Percentiles rank a stretch among this genome's conserved stretches.
phyloP scores from a whole-genome alignment of 2,113 vertebrate species.

The Entelurus aequoreus region DNA sequence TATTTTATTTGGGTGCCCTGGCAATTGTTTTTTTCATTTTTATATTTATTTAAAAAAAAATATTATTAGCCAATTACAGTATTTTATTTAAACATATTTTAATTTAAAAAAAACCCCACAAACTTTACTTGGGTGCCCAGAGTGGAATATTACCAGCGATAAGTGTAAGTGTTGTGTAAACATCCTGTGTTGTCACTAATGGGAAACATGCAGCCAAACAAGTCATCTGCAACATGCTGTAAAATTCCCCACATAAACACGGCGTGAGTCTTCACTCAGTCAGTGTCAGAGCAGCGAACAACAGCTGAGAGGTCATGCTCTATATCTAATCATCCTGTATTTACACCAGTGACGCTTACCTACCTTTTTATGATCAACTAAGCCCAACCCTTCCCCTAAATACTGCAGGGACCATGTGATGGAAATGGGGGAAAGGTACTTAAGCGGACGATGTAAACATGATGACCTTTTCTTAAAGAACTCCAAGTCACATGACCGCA shows the following conservation, averaged over 20 bases:
- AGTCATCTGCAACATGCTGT: background rate
- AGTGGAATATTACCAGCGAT: constrained; percentile 8
- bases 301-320: constrained; percentile 23
- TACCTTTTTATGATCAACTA: constrained; percentile 10
- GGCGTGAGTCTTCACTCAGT: background rate
- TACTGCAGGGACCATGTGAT: constrained; percentile 35
- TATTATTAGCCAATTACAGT: too few relatives aligned
- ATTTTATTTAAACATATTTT: too few relatives aligned
- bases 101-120: too few relatives aligned
- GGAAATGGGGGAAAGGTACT: constrained; percentile 65
- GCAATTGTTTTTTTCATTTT: too few relatives aligned
- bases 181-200: constrained; percentile 11
- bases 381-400: constrained; percentile 25
- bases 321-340: constrained; percentile 18
- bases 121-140: background rate
- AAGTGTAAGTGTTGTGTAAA: constrained; percentile 10
- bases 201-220: background rate
- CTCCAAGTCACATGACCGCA: constrained; percentile 40
- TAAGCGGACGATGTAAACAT: constrained; percentile 51
- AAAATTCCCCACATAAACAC: constrained; percentile 19
- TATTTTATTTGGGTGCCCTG: too few relatives aligned
- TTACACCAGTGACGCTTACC: constrained; percentile 27
- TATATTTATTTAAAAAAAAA: too few relatives aligned
- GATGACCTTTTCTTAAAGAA: constrained; percentile 50
- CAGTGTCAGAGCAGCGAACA: constrained; percentile 4